These are phyloP conservation scores for Sphenodon punctatus DNA, from an alignment of 2,797 vertebrate genomes.

Conservation along the genomic window DNA sequence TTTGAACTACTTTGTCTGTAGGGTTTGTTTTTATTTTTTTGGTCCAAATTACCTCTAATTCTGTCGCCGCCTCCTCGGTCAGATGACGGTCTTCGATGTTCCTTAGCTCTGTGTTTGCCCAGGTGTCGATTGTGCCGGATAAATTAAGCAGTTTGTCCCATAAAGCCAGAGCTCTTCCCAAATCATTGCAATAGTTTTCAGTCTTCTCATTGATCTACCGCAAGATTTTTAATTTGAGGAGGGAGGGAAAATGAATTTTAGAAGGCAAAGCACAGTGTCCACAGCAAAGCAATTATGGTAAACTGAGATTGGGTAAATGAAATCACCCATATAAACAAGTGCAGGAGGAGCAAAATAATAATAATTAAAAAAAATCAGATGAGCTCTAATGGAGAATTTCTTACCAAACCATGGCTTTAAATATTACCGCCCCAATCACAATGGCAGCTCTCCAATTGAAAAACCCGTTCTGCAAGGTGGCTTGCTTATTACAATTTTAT, in stretches of 20 bases:
- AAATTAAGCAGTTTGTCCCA: slow-evolving; percentile 91
- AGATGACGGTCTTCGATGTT: slow-evolving; percentile 77
- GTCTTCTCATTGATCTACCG: slow-evolving; percentile 91
- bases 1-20: too few species aligned
- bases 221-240: background rate
- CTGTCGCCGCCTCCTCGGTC: slow-evolving; percentile 77
- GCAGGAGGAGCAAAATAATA: background rate
- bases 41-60: slow-evolving; percentile 79
- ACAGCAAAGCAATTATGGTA: background rate
- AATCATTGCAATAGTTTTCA: slow-evolving; percentile 86
- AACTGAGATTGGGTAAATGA: fast-evolving
- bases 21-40: too few species aligned
- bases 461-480: slow-evolving; percentile 67
- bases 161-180: slow-evolving; percentile 85
- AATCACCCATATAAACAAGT: slow-evolving; percentile 20
- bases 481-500: slow-evolving; percentile 58
- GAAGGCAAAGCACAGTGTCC: background rate
- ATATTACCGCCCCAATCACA: slow-evolving; percentile 59
- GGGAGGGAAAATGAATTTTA: background rate
- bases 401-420: slow-evolving; percentile 53
- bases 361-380: too few species aligned
- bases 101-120: slow-evolving; percentile 79
- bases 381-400: slow-evolving; percentile 45
- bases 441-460: slow-evolving; percentile 51
- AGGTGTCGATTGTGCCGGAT: slow-evolving; percentile 80